Percentiles rank a stretch among this genome's conserved stretches.
Conservation (phyloP, 2,113 vertebrate genomes). For the Brachyhypopomus gauderio region DNA sequence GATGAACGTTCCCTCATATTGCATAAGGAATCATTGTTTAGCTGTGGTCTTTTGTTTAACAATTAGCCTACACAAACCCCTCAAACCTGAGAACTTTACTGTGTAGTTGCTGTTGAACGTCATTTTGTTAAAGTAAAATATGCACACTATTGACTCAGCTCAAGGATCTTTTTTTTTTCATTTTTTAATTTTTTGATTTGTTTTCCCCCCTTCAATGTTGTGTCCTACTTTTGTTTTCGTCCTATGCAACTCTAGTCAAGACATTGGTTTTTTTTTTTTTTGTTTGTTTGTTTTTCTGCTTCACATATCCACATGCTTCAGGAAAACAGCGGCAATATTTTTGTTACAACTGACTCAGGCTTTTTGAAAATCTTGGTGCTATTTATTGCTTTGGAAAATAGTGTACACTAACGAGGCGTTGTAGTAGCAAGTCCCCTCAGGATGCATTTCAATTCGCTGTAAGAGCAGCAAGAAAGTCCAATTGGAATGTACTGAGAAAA, state of each 20-base stretch:
- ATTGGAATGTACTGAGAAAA: conserved; percentile 43
- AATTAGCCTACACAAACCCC: conserved; percentile 3
- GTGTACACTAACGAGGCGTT: conserved; percentile 60
- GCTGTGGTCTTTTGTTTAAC: background rate
- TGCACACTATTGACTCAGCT: conserved; percentile 37
- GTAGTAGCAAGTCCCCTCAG: conserved; percentile 63
- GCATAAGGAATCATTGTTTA: conserved; percentile 10
- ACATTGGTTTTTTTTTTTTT: conserved; percentile 65
- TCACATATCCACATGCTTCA: conserved; percentile 75
- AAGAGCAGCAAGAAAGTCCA: conserved; percentile 32
- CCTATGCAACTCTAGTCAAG: conserved; percentile 85
- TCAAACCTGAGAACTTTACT: background rate
- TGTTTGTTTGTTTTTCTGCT: conserved; percentile 73
- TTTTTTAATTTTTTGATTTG: conserved; percentile 51
- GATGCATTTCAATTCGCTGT: conserved; percentile 58
- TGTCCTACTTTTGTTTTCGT: conserved; percentile 72
- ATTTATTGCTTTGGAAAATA: conserved; percentile 77
- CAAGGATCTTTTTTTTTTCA: conserved; percentile 32
- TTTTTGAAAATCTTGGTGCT: conserved; percentile 74
- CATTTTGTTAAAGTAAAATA: conserved; percentile 23
- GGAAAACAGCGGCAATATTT: conserved; percentile 83
- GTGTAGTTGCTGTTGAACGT: conserved; percentile 12
- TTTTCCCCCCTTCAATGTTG: conserved; percentile 60
- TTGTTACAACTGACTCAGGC: conserved; percentile 85
- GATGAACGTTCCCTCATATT: background rate